phyloP scores from a whole-genome alignment of 2,888 invertebrate genomes.

The Chloromyia formosa region DNA sequence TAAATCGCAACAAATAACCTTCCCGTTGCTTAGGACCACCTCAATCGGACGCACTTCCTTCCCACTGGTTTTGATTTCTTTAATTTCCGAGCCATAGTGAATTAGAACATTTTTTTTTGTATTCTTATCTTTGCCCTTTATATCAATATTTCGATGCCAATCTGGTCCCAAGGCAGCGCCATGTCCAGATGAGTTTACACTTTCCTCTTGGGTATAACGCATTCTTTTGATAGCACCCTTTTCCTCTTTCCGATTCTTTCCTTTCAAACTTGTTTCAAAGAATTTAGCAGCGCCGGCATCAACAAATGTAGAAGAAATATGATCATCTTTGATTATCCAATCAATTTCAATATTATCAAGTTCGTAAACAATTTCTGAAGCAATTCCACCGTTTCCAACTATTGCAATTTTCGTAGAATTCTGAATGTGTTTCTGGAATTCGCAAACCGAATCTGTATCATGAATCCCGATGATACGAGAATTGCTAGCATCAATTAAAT shows the following conservation, averaged over 20 bases:
- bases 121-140: conserved; percentile 65
- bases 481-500: conserved; percentile 72
- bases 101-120: conserved; percentile 66
- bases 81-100: conserved; percentile 70
- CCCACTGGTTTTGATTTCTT: conserved; percentile 54
- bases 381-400: conserved; percentile 98
- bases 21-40: conserved; percentile 78
- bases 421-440: conserved; percentile 76
- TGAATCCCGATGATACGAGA: conserved; percentile 85
- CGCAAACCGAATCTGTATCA: conserved; percentile 91
- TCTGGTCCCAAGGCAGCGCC: conserved; percentile 97
- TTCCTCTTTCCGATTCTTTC: conserved; percentile 53
- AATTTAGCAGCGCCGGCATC: conserved; percentile 97
- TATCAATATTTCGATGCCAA: conserved; percentile 82
- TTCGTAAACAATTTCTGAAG: conserved; percentile 94
- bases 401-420: conserved; percentile 78
- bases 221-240: conserved; percentile 67
- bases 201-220: conserved; percentile 72
- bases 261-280: conserved; percentile 71
- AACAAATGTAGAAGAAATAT: conserved; percentile 92
- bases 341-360: conserved; percentile 83
- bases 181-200: conserved; percentile 61
- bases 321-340: conserved; percentile 94
- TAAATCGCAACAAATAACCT: conserved; percentile 82
- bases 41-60: conserved; percentile 72